Evolutionary conservation across 2,888 invertebrate species (phyloP).

Genomic region (Enchytraeus crypticus): DNA sequence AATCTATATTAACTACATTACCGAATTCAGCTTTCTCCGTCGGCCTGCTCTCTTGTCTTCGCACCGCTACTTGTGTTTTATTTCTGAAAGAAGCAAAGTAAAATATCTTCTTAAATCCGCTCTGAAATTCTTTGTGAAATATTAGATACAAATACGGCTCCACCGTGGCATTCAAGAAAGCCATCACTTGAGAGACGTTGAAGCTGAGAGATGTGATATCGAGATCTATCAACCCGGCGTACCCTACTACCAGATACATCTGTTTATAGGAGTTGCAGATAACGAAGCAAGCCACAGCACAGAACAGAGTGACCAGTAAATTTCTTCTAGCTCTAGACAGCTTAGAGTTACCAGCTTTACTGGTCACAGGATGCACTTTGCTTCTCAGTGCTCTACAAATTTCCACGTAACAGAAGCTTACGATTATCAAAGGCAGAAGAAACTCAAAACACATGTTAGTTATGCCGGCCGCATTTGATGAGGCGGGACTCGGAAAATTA

Average conservation of each 20-base stretch:
- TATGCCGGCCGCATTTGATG: neutral
- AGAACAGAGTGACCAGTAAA: neutral
- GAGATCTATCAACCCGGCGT: neutral
- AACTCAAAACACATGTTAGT: neutral
- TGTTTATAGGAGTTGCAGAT: neutral
- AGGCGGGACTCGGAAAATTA: neutral
- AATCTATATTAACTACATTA: no score
- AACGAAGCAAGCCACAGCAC: neutral
- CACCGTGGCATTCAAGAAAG: neutral
- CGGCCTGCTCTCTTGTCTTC: no score
- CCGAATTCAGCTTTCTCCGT: no score
- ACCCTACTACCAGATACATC: neutral
- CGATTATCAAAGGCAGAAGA: neutral
- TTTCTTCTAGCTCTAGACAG: neutral
- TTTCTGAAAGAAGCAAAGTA: no score
- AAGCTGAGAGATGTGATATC: neutral
- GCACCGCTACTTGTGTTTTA: no score
- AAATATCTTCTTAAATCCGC: neutral
- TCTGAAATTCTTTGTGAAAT: neutral
- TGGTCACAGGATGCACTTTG: neutral
- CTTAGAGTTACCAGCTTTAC: neutral
- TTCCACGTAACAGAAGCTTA: neutral
- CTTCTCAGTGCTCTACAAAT: neutral
- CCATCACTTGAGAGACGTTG: neutral
- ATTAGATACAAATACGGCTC: neutral